Conservation (phyloP, 2,797 vertebrate genomes). For the Merluccius polli region DNA sequence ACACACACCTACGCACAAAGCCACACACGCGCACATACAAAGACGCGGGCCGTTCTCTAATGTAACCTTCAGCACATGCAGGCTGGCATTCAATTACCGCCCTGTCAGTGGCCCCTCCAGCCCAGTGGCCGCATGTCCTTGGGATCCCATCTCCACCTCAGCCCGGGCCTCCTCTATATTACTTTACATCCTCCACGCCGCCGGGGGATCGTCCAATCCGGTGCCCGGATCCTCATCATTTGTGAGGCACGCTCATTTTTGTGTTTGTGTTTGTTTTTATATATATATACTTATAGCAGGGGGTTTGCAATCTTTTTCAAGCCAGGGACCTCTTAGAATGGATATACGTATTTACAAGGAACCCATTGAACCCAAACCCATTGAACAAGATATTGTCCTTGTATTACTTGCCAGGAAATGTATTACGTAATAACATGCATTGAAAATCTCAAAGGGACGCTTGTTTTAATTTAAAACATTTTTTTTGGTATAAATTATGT, state of each 20-base stretch:
- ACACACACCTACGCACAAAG: constrained; percentile 15
- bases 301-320: no score
- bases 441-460: no score
- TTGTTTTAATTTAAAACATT: no score
- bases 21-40: constrained; percentile 28
- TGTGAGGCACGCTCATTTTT: constrained; percentile 7
- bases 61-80: constrained; percentile 71
- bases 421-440: no score
- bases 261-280: not conserved
- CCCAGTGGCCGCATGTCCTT: constrained; percentile 65
- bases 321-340: no score
- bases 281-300: no score
- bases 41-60: constrained; percentile 48
- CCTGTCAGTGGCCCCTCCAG: constrained; percentile 68
- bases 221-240: constrained; percentile 29
- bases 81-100: constrained; percentile 73
- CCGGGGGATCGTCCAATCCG: constrained; percentile 39
- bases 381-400: no score
- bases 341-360: no score
- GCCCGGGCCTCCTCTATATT: constrained; percentile 61
- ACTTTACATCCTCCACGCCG: constrained; percentile 60
- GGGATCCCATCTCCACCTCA: constrained; percentile 53
- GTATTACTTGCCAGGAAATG: no score
- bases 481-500: no score
- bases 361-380: no score